Evolutionary conservation across 2,888 invertebrate species (phyloP), one percentile per base, ranked within the genome.

Genomic region (Meteorus colon): DNA sequence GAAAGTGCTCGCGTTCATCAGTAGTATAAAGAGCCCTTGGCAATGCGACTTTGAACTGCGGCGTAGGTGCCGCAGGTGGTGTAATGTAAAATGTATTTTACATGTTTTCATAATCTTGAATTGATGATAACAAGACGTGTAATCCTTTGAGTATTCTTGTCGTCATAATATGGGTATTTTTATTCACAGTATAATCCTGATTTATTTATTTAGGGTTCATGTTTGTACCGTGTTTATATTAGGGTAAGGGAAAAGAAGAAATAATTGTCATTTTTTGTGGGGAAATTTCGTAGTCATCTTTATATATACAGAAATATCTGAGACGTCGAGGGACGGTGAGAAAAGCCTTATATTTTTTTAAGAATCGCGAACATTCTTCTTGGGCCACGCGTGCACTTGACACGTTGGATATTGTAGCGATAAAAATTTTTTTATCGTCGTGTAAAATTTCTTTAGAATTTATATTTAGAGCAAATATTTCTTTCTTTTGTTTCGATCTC

Each of bases 101-200:
- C 79, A 79, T 79, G 69, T 60, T 75, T 55, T 77, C 73, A 75
- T 77, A 78, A 80, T 80, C 77, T 75, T 70, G 74, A 78, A 80
- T 79, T 78, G 77, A 80, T 75, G 77, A 65, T 37, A 75, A 65
- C 70, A 69, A 69, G 69, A 69, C 48, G 70, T 55, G 69, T 69
- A 75, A 75, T 75, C 34, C 55, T 29, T 5, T 29, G 29, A 12
- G 8, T 14, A 48, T 41, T 24, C 45, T 10, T 67, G 24, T 27
- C 8, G 12, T 48, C 27, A 34, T 69, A 37, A n/a, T 69, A 34
- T 69, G 16, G 12, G 41, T 55, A 69, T 69, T 55, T 19, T 55
- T n/a, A 55, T 19, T 55, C 55, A 8, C 24, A 6, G 10, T 55
- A 55, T 19, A 55, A 55, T 55, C n/a, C n/a, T 48, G 16, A 48